Evolutionary conservation across 1,140 invertebrate genomes (phyloP), one percentile per base, ranked within the genome.

Genomic region (Bombus soroeensis): DNA sequence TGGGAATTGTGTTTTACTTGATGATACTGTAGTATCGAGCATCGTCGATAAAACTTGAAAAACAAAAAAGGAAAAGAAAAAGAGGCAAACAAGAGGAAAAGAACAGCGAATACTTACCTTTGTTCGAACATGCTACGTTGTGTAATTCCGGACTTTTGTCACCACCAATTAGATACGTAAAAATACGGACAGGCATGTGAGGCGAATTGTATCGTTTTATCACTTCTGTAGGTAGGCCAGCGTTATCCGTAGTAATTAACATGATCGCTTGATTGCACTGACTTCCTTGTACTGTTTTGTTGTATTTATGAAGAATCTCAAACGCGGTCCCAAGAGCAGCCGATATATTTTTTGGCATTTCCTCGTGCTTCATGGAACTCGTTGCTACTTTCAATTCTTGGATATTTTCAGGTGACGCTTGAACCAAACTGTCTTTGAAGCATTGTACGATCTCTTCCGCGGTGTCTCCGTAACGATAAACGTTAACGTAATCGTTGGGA

Each of bases 191-290:
- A 72, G 98, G 97, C 96, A 97, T 98, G 91, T 98, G 97, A 1
- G 98, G 97, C 96, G 97, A 98, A 95, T 99, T 99, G 95, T 98
- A 99, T 73, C 96, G 95, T 87, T 97, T 96, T 91, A 98, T 98
- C 34, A 98, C 95, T 91, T 98, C 96, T 94, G 97, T 97, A 0
- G 98, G 97, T n/a, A 98, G 97, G 47, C 98, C 98, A 92, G 99
- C 98, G 9, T 98, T 98, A 15, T 93, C 92, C 18, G 92, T 91
- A 0, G 95, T 95, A 57, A 99, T 97, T 73, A 99, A 94, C 97
- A 99, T 99, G 68, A 99, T 99, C 3, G 98, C 99, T 95, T 99
- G 99, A 95, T 99, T 99, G 93, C 99, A 99, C 91, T 99, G 97
- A 86, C 97, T 97, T 13, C 98, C 98, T 89, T 97, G 96, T 3